These are phyloP conservation scores for Zygothrica quintamaculata DNA, from an alignment of 2,888 invertebrate species.

Conservation along the genomic window DNA sequence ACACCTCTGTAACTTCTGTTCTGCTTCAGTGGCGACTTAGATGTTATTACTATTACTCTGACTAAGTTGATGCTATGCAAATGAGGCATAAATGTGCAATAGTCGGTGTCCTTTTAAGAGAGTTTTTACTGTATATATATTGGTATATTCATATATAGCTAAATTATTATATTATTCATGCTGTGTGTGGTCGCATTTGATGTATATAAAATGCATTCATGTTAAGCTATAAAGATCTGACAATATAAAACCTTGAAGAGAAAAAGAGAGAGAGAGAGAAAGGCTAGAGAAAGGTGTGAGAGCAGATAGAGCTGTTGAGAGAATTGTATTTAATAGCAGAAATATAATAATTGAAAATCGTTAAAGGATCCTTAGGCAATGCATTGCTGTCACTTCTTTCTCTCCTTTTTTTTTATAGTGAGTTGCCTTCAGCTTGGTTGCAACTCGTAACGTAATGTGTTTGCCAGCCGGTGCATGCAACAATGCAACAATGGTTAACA, in stretches of 20 bases:
- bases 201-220: not conserved
- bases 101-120: too few relatives aligned
- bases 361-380: constrained; percentile 33
- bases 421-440: constrained; percentile 32
- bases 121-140: too few relatives aligned
- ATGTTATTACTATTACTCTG: too few relatives aligned
- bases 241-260: not conserved
- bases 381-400: constrained; percentile 42
- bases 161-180: too few relatives aligned
- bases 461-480: constrained; percentile 79
- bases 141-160: too few relatives aligned
- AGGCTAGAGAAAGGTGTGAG: not conserved
- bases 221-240: not conserved
- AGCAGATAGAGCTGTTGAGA: not conserved
- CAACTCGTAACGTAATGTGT: constrained; percentile 65
- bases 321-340: constrained; percentile 33
- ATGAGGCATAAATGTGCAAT: too few relatives aligned
- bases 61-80: too few relatives aligned
- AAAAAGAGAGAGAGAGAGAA: not conserved
- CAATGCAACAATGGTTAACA: constrained; percentile 74
- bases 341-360: constrained; percentile 35
- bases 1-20: too few relatives aligned
- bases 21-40: too few relatives aligned
- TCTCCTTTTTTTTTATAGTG: constrained; percentile 7
- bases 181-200: not conserved